A percentile compares a stretch with the other conserved stretches of the same genome.
phyloP scores from a whole-genome alignment of 1,140 invertebrate genomes.

The Dendroctonus ponderosae region DNA sequence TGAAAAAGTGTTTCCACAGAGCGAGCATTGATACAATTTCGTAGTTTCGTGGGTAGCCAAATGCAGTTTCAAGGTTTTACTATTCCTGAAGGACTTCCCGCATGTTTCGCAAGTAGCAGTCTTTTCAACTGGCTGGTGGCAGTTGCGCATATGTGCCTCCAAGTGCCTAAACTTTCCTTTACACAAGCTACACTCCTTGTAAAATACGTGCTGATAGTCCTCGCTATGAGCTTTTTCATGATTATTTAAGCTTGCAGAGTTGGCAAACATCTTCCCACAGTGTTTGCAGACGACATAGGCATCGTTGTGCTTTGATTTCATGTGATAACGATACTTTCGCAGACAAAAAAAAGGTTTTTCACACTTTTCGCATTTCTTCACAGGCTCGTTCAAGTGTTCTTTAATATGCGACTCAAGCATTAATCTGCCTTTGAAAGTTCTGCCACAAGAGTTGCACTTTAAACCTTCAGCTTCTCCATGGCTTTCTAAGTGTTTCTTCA shows the following conservation, averaged over 20 bases:
- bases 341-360: slow-evolving; percentile 1
- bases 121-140: background rate
- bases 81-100: slow-evolving; percentile 11
- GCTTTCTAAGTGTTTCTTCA: slow-evolving; percentile 7
- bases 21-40: slow-evolving; percentile 30
- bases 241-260: too few species aligned
- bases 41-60: slow-evolving; percentile 47
- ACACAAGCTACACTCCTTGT: too few species aligned
- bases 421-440: slow-evolving; percentile 2
- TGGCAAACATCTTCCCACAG: too few species aligned
- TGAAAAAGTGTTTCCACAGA: too few species aligned
- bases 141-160: too few species aligned
- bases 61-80: slow-evolving; percentile 49
- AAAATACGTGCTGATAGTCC: too few species aligned
- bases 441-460: too few species aligned
- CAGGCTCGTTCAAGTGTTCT: slow-evolving; percentile 2
- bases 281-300: too few species aligned
- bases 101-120: slow-evolving; percentile 14
- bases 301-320: slow-evolving; percentile 4
- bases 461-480: background rate
- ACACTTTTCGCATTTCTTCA: slow-evolving; percentile 9
- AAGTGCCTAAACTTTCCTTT: too few species aligned
- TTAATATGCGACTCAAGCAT: slow-evolving; percentile 5
- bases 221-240: too few species aligned
- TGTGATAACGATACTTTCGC: background rate